Evolutionary conservation across 1,140 invertebrate genomes (phyloP).

Genomic region (Oncopodura yosiiana): DNA sequence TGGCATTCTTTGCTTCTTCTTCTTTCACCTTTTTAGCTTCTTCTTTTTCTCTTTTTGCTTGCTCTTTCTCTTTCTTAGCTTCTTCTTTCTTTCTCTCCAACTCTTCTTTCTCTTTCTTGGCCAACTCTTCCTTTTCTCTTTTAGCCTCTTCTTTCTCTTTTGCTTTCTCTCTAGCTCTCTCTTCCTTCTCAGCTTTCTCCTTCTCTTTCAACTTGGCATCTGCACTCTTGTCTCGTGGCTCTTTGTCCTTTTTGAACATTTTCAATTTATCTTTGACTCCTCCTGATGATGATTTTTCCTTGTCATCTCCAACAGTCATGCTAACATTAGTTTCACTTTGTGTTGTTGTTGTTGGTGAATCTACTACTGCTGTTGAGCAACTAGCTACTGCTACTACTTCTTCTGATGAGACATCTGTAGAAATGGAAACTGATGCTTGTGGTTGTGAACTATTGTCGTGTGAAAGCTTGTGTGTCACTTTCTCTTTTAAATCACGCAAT

Average conservation of each 20-base stretch:
- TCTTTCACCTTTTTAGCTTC: slow-evolving; percentile 14
- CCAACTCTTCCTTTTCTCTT: slow-evolving; percentile 20
- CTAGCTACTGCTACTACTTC: no score
- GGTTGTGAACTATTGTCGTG: slow-evolving; percentile 4
- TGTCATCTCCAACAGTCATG: background rate
- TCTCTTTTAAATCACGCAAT: slow-evolving; percentile 39
- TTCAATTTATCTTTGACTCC: background rate
- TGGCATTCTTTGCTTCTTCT: slow-evolving; percentile 8
- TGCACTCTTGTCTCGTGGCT: slow-evolving; percentile 17
- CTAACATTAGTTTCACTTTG: slow-evolving; percentile 40
- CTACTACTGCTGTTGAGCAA: no score
- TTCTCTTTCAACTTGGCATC: background rate
- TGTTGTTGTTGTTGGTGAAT: slow-evolving; percentile 36
- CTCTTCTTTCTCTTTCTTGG: slow-evolving; percentile 14
- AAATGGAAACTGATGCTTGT: no score
- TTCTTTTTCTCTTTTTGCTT: slow-evolving; percentile 31
- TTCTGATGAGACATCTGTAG: no score
- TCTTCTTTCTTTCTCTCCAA: slow-evolving; percentile 10
- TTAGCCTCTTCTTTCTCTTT: slow-evolving; percentile 10
- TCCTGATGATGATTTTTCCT: background rate
- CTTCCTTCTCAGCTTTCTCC: background rate
- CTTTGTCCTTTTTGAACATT: slow-evolving; percentile 7
- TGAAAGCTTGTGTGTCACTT: slow-evolving; percentile 32
- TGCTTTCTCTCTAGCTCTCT: slow-evolving; percentile 3
- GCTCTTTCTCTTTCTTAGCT: slow-evolving; percentile 20